Percentiles rank a stretch among this genome's conserved stretches.
These are phyloP conservation scores for Platyscapa corneri DNA, from an alignment of 1,140 invertebrate species.

Conservation along the genomic window DNA sequence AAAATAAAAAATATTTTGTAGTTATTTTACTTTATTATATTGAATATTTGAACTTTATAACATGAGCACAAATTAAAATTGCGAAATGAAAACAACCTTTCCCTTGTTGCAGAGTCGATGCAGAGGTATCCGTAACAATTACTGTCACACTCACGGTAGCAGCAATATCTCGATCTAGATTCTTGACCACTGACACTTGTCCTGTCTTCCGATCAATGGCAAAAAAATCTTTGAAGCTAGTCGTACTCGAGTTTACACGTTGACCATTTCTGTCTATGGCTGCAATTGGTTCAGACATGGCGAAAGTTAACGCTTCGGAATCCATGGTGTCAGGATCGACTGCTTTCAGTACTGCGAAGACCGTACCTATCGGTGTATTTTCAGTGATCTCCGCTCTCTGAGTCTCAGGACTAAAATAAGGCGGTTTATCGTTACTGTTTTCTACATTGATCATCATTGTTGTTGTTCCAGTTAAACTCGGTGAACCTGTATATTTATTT, in stretches of 20 bases:
- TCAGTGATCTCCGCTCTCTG: conserved; percentile 89
- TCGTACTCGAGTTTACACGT: conserved; percentile 76
- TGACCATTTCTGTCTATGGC: conserved; percentile 90
- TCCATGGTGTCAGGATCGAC: conserved; percentile 87
- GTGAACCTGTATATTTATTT: conserved; percentile 76
- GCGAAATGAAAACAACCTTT: conserved; percentile 74
- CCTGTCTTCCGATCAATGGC: conserved; percentile 81
- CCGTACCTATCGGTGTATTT: conserved; percentile 83
- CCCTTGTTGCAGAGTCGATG: conserved; percentile 84
- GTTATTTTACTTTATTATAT: no score
- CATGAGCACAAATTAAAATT: no score
- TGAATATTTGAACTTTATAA: no score
- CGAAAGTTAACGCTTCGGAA: conserved; percentile 82
- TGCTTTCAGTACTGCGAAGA: conserved; percentile 84
- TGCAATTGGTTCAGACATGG: conserved; percentile 81
- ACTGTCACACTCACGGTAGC: conserved; percentile 86
- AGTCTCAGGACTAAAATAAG: conserved; percentile 86
- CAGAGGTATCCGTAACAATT: conserved; percentile 86
- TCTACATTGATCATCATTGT: conserved; percentile 85
- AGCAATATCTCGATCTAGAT: conserved; percentile 81
- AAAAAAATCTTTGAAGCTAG: conserved; percentile 80
- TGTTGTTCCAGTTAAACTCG: conserved; percentile 86
- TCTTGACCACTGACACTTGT: conserved; percentile 81
- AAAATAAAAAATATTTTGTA: no score
- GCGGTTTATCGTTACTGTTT: conserved; percentile 92